Conservation (phyloP, 92 coral and sea anemone species). For the Siderastrea siderea region DNA sequence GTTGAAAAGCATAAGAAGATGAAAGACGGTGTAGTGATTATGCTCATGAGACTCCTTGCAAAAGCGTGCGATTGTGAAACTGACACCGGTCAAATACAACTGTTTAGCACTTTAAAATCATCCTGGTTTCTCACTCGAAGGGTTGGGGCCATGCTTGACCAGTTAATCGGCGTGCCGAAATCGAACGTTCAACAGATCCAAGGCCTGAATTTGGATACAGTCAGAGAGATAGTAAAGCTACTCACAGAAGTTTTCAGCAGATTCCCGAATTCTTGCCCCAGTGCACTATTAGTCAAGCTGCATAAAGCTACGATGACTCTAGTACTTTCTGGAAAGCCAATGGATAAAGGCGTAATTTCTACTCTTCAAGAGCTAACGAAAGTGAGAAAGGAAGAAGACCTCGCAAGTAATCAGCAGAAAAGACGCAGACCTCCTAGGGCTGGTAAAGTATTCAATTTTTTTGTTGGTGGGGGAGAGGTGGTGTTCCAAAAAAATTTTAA, state of each 20-base stretch:
- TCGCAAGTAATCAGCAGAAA: background rate
- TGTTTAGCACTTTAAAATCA: slow-evolving; percentile 59
- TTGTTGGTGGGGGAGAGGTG: background rate
- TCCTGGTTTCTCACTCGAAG: slow-evolving; percentile 72
- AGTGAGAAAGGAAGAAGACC: slow-evolving; percentile 28
- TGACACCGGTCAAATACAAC: slow-evolving; percentile 21
- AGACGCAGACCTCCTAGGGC: background rate
- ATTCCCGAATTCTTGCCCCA: slow-evolving; percentile 61
- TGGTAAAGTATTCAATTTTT: background rate
- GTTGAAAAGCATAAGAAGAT: slow-evolving; percentile 22
- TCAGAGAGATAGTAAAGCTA: slow-evolving; percentile 62
- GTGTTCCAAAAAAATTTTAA: background rate
- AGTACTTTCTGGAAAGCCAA: slow-evolving; percentile 11
- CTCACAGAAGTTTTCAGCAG: slow-evolving; percentile 62
- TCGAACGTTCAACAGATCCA: background rate
- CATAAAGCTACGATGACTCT: slow-evolving; percentile 35
- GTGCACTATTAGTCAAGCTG: slow-evolving; percentile 70
- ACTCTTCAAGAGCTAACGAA: slow-evolving; percentile 38
- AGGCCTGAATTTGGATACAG: slow-evolving; percentile 15
- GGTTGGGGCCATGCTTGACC: slow-evolving; percentile 29
- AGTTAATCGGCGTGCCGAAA: background rate
- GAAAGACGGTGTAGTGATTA: slow-evolving; percentile 57
- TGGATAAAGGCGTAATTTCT: slow-evolving; percentile 22
- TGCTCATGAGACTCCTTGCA: slow-evolving; percentile 74
- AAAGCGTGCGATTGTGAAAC: slow-evolving; percentile 78